phyloP scores from a whole-genome alignment of 2,888 invertebrate species.

The Orthosia cruda region DNA sequence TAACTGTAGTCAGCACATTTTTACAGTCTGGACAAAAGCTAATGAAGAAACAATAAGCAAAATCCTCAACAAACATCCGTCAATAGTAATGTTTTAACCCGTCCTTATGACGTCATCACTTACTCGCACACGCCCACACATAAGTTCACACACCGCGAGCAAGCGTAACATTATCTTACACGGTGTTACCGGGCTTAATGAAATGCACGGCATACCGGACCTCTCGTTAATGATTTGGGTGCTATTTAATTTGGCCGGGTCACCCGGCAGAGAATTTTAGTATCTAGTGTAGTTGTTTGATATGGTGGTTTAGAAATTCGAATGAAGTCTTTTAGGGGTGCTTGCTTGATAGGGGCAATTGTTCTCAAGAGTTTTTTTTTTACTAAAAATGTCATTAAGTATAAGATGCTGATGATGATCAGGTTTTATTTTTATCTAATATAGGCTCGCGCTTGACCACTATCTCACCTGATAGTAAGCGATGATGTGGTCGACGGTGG shows the following conservation, averaged over 20 bases:
- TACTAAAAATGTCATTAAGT: no score
- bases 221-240: constrained; percentile 49
- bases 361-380: no score
- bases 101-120: constrained; percentile 17
- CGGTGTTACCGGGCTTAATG: constrained; percentile 66
- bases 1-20: no score
- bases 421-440: no score
- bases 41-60: not conserved
- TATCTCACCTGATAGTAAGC: no score
- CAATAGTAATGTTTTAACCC: constrained; percentile 3
- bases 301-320: not conserved
- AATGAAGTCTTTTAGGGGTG: no score
- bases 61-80: not conserved
- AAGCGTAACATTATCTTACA: constrained; percentile 32
- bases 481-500: no score
- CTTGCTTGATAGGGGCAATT: no score
- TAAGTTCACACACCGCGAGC: constrained; percentile 40
- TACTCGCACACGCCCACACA: constrained; percentile 25
- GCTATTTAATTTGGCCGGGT: constrained; percentile 55
- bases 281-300: constrained; percentile 1
- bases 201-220: constrained; percentile 72
- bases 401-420: no score
- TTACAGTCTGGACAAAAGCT: not conserved
- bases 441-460: no score
- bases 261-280: constrained; percentile 24